phyloP scores from a whole-genome alignment of 2,888 invertebrate species.

The Cyrtodaria siliqua region DNA sequence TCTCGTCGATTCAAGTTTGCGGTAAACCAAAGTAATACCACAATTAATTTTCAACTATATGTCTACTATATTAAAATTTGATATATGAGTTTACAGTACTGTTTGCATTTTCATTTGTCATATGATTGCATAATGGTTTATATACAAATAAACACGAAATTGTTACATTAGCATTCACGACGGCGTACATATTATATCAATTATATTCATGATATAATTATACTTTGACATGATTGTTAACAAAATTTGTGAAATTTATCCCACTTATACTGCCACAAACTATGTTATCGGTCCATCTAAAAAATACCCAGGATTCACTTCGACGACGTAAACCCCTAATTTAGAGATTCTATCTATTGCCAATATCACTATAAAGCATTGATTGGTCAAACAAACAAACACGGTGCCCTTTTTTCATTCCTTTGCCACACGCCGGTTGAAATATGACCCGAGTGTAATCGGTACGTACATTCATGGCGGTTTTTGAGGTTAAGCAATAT shows the following conservation, averaged over 20 bases:
- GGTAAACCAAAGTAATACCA: no score
- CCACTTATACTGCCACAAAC: slow-evolving; percentile 23
- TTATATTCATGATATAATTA: slow-evolving; percentile 27
- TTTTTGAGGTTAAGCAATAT: slow-evolving; percentile 7
- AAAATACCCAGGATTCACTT: slow-evolving; percentile 48
- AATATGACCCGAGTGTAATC: slow-evolving; percentile 28
- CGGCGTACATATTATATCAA: slow-evolving; percentile 19
- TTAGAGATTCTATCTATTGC: slow-evolving; percentile 41
- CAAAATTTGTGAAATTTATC: slow-evolving; percentile 45
- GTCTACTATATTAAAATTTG: no score
- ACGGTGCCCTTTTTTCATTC: slow-evolving; percentile 18
- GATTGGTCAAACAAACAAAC: slow-evolving; percentile 46
- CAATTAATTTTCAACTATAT: no score
- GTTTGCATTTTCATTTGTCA: no score
- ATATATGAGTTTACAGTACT: no score
- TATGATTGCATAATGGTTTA: no score
- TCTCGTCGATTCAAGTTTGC: no score
- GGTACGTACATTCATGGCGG: slow-evolving; percentile 20
- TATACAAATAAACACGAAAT: no score
- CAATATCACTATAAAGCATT: slow-evolving; percentile 30
- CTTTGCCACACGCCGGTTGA: slow-evolving; percentile 58
- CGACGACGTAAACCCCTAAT: slow-evolving; percentile 36
- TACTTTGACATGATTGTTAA: slow-evolving; percentile 18
- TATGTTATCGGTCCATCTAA: slow-evolving; percentile 40
- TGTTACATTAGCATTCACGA: background rate